Evolutionary conservation across 2,888 invertebrate species (phyloP), one percentile per base, ranked within the genome.

Genomic region (Drosophila koepferae): DNA sequence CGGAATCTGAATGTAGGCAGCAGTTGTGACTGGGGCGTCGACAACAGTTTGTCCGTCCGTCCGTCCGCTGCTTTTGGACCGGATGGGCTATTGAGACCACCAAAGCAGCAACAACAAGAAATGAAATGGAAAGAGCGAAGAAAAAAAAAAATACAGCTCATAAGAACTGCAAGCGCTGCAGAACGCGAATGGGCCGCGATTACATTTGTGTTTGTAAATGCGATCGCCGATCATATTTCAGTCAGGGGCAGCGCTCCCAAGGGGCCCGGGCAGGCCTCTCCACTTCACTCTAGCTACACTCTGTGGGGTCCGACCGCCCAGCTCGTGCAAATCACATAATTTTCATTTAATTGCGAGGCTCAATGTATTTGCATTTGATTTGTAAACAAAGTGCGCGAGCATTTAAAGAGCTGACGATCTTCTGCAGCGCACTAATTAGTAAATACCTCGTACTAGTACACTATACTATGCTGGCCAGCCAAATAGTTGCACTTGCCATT

Each of bases 1-100:
- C 89, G 89, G 85, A 85, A 89, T 89, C 81, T 77, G 66, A 89
- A 82, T 89, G 88, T 85, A 89, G 89, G 82, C 89, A 86, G 89
- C 87, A 80, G 71, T 85, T 87, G 82, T 79, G 85, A 85, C 85
- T 87, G 85, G 80, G 90, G 90, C 85, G 90, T 89, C 85, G 90
- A 85, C 85, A 84, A 84, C 82, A 70, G 66, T 86, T 72, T 71
- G 44, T 55, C 36, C 49, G 58, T 68, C 56, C 68, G n/a, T n/a
- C 40, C 49, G 51, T 40, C 62, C 51, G 20, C 8, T 48, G 20
- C 56, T 54, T 55, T 56, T 34, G 64, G 74, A 90, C 86, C 86
- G 86, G 86, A 86, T 86, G 86, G 86, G 78, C 89, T 88, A 86
- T 88, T 86, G 90, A 74, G 90, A 86, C 86, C 86, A 86, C 86